Base-by-base conservation (phyloP, 1,140 invertebrate species). In the Laupala kohalensis region DNA sequence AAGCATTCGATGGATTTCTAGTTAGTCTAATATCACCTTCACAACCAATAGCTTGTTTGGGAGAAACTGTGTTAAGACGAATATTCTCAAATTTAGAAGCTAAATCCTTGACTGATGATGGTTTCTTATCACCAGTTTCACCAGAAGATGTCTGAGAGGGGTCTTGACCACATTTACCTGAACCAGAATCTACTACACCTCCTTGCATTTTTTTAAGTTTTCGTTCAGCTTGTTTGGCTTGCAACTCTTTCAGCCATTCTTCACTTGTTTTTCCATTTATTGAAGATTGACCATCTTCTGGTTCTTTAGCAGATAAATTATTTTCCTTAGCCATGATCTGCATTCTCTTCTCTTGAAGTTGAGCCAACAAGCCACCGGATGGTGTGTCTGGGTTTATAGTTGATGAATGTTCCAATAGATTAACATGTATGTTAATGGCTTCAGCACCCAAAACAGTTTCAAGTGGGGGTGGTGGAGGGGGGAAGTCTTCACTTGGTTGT, bases 401-500 rank as follows among this genome's bases (percentile, higher is more conserved):
- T n/a, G n/a, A n/a, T n/a, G n/a, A n/a, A n/a, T n/a, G n/a, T n/a
- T n/a, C n/a, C n/a, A n/a, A n/a, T n/a, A n/a, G n/a, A 26, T 65
- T 28, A 12, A 23, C 25, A 63, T 64, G 19, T 25, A 37, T 4
- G 77, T 73, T 76, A 37, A 71, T 64, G 86, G 78, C 72, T 80
- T 72, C 77, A 83, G 73, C 80, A 81, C 69, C 70, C 77, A 72
- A 76, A 78, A 26, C 75, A 74, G 74, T 27, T 27, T 71, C 69
- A 23, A 92, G 82, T 3, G 90, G 89, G 0, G 92, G 88, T 3
- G 92, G 92, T 29, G 92, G 92, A 24, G 92, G 92, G 37, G 92
- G 92, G 76, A 95, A 95, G 75, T 95, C 92, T 81, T 94, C 92
- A 80, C 92, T 94, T 0, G 90, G 86, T 80, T 95, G 92, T 71